Base-by-base conservation (phyloP, 2,113 vertebrate species). In the Hyaena hyaena region DNA sequence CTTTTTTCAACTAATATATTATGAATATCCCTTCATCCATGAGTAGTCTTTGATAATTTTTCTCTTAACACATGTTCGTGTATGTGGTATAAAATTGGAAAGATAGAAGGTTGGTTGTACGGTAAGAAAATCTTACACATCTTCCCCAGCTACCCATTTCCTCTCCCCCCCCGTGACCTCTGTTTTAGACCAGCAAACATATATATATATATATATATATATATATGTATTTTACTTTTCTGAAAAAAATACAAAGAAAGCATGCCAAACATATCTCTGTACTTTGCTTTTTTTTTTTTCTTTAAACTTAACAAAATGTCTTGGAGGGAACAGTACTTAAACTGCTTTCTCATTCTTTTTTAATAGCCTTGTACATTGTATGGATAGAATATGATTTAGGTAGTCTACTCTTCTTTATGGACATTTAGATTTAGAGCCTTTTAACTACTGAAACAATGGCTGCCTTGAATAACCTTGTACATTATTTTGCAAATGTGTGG, bases 71-170 rank as follows among this genome's bases (percentile, higher is more conserved):
- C 68, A 63, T 16, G 45, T 79, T 85, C 16, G 12, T 83, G 7
- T 96, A 23, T 83, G 4, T 96, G 68, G 24, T 71, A 43, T 77
- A 79, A 93, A 89, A 43, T 84, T 71, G 69, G 83, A 76, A 92
- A 83, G 14, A 6, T 50, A 35, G 7, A 19, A 28, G 24, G 1
- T 45, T 76, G 10, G 45, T 81, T 89, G 33, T 77, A 84, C 3
- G 93, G 35, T 82, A 39, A 45, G 93, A 55, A 81, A 33, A 35
- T 39, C 15, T 39, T 81, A 69, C 39, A n/a, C 26, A 21, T 35
- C 26, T 79, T 87, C 55, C 43, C 31, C 55, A 82, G 15, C 80
- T 77, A 58, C 31, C 33, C 2, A 24, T 81, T 66, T 61, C 28
- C 6, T 88, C 2, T 53, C 26, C 21, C 26, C 21, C 8, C 28